Base-by-base conservation (phyloP, 2,888 invertebrate genomes). In the Cryptocephalus moraei region DNA sequence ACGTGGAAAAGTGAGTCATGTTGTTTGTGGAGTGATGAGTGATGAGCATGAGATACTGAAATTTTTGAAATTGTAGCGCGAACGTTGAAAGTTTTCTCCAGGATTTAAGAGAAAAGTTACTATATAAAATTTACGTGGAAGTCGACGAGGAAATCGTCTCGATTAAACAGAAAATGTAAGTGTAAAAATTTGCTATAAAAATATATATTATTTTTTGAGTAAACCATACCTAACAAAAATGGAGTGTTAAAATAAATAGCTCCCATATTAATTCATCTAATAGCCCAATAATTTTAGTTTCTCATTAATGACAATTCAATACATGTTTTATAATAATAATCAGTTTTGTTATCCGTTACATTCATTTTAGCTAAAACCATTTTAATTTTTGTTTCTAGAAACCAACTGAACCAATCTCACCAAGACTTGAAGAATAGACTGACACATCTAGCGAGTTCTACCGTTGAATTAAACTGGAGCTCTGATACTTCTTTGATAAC, bases 141-240 rank as follows among this genome's bases (percentile, higher is more conserved):
- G 73, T 78, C 41, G 71, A 70, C 53, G 67, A 63, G 41, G 73
- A 74, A 62, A 59, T 73, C 68, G 68, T 58, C 63, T 70, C 70
- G 54, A 46, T 68, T 11, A 60, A 58, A 52, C 49, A 48, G 32
- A 46, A 56, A 32, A 53, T 22, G 22, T 22, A 6, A 22, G 22
- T 22, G 6, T 22, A 22, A 22, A 22, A 22, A 22, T 22, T n/a
- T n/a, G n/a, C n/a, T n/a, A n/a, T n/a, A n/a, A n/a, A n/a, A n/a
- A n/a, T n/a, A n/a, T n/a, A n/a, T n/a, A n/a, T n/a, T n/a, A n/a
- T n/a, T n/a, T n/a, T n/a, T n/a, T n/a, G n/a, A n/a, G 6, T 22
- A 22, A 22, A 22, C 3, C 22, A 22, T 22, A 22, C 6, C 6
- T 22, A 22, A 6, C 22, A 22, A 6, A 22, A 22, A 4, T 4